Conservation (phyloP, 2,888 invertebrate genomes). For the Athalia circularis region DNA sequence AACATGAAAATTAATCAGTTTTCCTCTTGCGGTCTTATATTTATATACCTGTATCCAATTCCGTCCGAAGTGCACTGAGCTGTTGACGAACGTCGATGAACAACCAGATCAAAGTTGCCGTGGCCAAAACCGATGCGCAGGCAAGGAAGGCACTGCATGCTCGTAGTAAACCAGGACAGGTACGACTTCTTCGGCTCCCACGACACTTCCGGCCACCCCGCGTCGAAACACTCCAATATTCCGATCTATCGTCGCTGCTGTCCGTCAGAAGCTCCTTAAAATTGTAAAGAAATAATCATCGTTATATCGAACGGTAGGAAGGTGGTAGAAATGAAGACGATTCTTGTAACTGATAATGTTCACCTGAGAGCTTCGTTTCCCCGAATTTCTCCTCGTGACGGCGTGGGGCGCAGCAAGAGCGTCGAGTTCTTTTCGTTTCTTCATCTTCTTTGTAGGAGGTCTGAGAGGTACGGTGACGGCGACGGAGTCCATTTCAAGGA, state of each 20-base stretch:
- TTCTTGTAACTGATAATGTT: constrained; percentile 33
- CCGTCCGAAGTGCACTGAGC: constrained; percentile 79
- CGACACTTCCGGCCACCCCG: constrained; percentile 63
- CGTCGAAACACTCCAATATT: constrained; percentile 72
- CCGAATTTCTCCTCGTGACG: constrained; percentile 71
- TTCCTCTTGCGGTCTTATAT: not conserved
- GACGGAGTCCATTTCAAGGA: constrained; percentile 77
- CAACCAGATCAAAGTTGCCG: constrained; percentile 81
- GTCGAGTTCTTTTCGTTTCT: constrained; percentile 85
- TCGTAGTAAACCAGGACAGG: constrained; percentile 77
- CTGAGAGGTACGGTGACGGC: constrained; percentile 80
- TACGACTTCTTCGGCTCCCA: constrained; percentile 64
- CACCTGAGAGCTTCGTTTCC: constrained; percentile 70
- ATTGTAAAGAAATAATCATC: not conserved
- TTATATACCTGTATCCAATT: constrained; percentile 80
- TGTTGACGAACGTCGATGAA: constrained; percentile 82
- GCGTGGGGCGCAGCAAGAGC: constrained; percentile 79
- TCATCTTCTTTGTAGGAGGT: constrained; percentile 82
- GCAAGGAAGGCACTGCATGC: constrained; percentile 79
- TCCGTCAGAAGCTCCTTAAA: constrained; percentile 80
- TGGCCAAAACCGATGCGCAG: constrained; percentile 80
- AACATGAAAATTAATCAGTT: not conserved
- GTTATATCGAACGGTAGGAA: too few species aligned
- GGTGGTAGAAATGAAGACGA: not conserved
- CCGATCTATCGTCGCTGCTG: constrained; percentile 79